Evolutionary conservation across 2,113 vertebrate genomes (phyloP), one percentile per base, ranked within the genome.

Genomic region (Oncorhynchus mykiss): DNA sequence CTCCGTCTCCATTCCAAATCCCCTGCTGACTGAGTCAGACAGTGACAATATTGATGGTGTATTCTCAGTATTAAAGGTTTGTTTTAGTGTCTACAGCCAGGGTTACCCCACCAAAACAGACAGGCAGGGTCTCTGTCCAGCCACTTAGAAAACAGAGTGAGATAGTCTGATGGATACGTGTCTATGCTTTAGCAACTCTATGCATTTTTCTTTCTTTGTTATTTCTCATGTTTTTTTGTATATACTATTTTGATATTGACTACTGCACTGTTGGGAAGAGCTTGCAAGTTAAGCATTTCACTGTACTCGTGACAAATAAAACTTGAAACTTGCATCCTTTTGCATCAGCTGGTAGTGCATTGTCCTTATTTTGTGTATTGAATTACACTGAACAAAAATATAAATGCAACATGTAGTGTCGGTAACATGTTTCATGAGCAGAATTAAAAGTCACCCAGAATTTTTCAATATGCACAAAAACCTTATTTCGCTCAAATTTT

Each of bases 51-150:
- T 78, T 86, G 59, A 78, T 77, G 68, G 75, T 48, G 62, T 72
- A 80, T 75, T 81, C 62, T 62, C 77, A 49, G 67, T 73, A n/a
- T 39, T 80, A 45, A 16, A 62, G 49, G 79, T 86, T 88, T 88
- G 76, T 62, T 78, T 48, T 76, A 81, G 72, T 34, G 82, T 81
- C 80, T 87, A 77, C 68, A 72, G 60, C 24, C 67, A 39, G 39
- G 77, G 22, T 59, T 25, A 71, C 16, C 25, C 68, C 22, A 49
- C 60, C 73, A 74, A 68, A 65, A 9, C 69, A 70, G n/a, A 24
- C 76, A 73, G 65, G 25, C 70, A 24, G 48, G 16, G 72, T 64
- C 60, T 54, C 67, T 16, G 24, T 80, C 70, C 73, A 78, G 70
- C 72, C 75, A 68, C 60, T 67, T 70, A 72, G 66, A 72, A 74